Conservation (phyloP, 2,888 invertebrate genomes). For the Panorpa germanica region DNA sequence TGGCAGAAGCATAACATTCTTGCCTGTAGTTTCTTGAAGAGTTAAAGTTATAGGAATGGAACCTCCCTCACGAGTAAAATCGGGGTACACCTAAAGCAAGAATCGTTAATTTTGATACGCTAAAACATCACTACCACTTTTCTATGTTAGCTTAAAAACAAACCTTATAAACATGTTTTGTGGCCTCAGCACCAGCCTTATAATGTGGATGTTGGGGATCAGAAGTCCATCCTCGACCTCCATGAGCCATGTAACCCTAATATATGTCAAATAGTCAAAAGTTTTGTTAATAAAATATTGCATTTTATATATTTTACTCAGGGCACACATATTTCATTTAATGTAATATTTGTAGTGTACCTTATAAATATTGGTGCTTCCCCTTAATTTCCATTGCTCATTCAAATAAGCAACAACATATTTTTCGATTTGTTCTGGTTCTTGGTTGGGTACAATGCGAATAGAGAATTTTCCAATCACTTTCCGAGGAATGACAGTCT, state of each 20-base stretch:
- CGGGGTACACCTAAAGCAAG: slow-evolving; percentile 51
- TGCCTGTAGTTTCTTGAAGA: slow-evolving; percentile 77
- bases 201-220: slow-evolving; percentile 87
- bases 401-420: slow-evolving; percentile 61
- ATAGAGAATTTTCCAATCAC: slow-evolving; percentile 96
- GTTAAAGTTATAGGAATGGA: slow-evolving; percentile 94
- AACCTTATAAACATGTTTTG: slow-evolving; percentile 63
- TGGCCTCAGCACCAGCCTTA: slow-evolving; percentile 66
- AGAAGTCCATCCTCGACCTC: slow-evolving; percentile 84
- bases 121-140: background rate
- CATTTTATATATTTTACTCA: too few species aligned
- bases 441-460: slow-evolving; percentile 88
- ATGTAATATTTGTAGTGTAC: too few species aligned
- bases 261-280: slow-evolving; percentile 3
- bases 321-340: too few species aligned
- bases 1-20: slow-evolving; percentile 86
- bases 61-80: slow-evolving; percentile 92
- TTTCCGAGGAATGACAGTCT: slow-evolving; percentile 87
- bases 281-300: slow-evolving; percentile 5
- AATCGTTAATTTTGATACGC: background rate
- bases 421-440: slow-evolving; percentile 62
- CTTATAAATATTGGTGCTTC: slow-evolving; percentile 73
- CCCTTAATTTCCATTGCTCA: slow-evolving; percentile 56
- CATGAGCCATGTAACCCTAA: slow-evolving; percentile 34
- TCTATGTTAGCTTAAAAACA: background rate